Base-by-base conservation (phyloP, 2,113 vertebrate species). In the Pangasianodon gigas region DNA sequence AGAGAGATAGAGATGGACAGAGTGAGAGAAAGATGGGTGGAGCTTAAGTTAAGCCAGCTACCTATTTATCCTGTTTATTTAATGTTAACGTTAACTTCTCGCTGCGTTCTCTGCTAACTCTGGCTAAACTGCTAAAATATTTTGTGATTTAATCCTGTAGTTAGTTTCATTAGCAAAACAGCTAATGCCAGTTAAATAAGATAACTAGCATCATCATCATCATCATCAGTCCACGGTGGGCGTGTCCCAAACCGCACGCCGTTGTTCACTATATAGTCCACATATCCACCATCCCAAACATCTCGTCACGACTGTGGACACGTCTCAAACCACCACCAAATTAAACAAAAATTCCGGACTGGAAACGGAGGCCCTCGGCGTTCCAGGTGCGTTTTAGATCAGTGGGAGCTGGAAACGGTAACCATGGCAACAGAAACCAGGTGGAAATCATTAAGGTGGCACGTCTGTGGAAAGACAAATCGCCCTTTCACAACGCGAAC, bases 331-430 rank as follows among this genome's bases (percentile, higher is more conserved):
- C 6, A 19, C 37, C n/a, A 18, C 37, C 69, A 2, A 37, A 3
- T 75, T 21, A n/a, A 51, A 51, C 77, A n/a, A 0, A 37, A 6
- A 51, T 14, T 80, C 10, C 0, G 26, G 24, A 77, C 7, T 26
- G 48, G 14, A 10, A 54, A 21, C 18, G 8, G 18, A 21, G n/a
- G 51, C 16, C 80, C n/a, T 56, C 16, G 0, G 80, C 0, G 52
- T 10, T 82, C 51, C 52, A 82, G 80, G 80, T 82, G 80, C 56
- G 80, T 56, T 56, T 82, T 56, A 56, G 80, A 82, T 82, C 80
- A 82, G 80, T 21, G 51, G 51, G 52, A 82, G 52, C 80, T 37
- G 80, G 14, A 32, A 54, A 8, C 29, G 51, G 79, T 81, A 54
- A 54, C 79, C 79, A 81, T 32, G 51, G 48, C 48, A 81, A 81